Conservation (phyloP, 2,113 vertebrate genomes). For the Himantopus leucocephalus region DNA sequence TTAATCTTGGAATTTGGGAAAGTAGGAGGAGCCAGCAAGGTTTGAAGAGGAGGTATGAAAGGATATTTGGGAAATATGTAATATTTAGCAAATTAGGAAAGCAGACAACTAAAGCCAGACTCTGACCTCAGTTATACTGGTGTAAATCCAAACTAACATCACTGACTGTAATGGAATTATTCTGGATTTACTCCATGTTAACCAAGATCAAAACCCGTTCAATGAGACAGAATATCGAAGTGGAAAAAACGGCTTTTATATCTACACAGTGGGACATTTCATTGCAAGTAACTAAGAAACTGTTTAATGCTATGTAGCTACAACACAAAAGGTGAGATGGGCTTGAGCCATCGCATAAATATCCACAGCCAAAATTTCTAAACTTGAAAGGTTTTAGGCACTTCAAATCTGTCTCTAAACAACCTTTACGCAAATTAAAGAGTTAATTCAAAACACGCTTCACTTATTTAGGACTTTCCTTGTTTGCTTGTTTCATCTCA, state of each 20-base stretch:
- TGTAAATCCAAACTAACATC: conserved; percentile 44
- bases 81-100: not conserved
- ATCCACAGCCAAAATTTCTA: not conserved
- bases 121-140: conserved; percentile 27
- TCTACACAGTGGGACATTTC: not conserved
- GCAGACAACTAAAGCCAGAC: conserved; percentile 5
- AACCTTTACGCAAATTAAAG: not conserved
- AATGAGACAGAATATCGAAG: not conserved
- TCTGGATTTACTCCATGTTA: conserved; percentile 26
- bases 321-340: not conserved
- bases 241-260: not conserved
- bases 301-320: not conserved
- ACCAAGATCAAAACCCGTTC: not conserved
- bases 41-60: not conserved
- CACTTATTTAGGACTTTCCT: not conserved
- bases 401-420: not conserved
- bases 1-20: conserved; percentile 35
- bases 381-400: not conserved
- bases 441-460: not conserved
- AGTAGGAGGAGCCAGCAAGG: not conserved
- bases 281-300: not conserved
- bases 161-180: not conserved
- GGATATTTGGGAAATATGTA: not conserved
- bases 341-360: not conserved
- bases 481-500: not conserved